These are phyloP conservation scores for Hesperia comma DNA, from an alignment of 2,888 invertebrate genomes.

Conservation along the genomic window DNA sequence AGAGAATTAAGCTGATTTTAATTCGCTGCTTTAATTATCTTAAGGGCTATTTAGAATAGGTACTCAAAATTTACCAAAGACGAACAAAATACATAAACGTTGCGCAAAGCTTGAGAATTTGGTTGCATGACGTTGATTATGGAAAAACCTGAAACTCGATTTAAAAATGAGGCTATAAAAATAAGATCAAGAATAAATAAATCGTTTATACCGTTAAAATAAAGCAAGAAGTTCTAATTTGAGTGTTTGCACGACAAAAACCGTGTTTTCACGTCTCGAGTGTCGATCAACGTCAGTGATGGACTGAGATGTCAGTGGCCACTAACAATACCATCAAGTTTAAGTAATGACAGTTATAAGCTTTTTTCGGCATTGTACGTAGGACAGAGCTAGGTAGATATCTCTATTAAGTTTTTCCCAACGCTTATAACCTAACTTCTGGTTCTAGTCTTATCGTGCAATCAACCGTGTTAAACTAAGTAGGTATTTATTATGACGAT, in stretches of 20 bases:
- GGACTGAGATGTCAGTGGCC: conserved; percentile 13
- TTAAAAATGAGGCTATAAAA: conserved; percentile 61
- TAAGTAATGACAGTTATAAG: conserved; percentile 6
- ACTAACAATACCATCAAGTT: conserved; percentile 15
- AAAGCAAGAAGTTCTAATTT: conserved; percentile 58
- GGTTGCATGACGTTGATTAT: conserved; percentile 38
- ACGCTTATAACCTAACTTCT: too few relatives aligned
- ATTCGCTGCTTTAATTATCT: conserved; percentile 53
- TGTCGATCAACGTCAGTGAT: conserved; percentile 4
- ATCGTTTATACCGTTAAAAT: conserved; percentile 58
- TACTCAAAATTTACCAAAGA: conserved; percentile 37
- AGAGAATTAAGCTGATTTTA: conserved; percentile 55
- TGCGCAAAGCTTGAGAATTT: conserved; percentile 35
- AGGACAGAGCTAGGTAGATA: neutral
- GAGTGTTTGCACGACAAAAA: conserved; percentile 45
- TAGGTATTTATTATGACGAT: too few relatives aligned
- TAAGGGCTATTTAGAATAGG: conserved; percentile 44
- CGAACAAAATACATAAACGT: conserved; percentile 30
- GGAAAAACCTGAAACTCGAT: conserved; percentile 47
- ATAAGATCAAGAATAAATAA: conserved; percentile 46
- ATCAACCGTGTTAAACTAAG: too few relatives aligned
- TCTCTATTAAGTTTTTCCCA: too few relatives aligned
- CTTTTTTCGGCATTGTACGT: neutral
- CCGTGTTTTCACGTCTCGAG: neutral
- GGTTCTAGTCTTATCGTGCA: too few relatives aligned